Percentiles rank a stretch among this genome's conserved stretches.
phyloP scores from a whole-genome alignment of 2,797 vertebrate species.

The Ciconia nigra region DNA sequence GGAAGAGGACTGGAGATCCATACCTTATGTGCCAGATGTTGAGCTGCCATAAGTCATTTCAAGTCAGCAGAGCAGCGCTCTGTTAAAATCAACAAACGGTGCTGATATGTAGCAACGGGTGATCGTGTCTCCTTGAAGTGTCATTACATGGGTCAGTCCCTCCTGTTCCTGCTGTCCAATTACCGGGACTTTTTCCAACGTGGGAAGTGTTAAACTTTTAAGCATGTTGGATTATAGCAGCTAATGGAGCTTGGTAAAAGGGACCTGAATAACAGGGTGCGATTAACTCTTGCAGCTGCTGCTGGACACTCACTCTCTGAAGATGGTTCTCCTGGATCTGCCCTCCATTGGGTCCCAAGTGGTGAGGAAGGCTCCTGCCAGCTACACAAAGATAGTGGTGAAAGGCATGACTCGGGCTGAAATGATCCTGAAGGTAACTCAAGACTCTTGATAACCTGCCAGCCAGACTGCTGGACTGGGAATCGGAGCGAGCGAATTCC shows the following conservation, averaged over 20 bases:
- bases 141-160: not conserved
- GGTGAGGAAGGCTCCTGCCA: conserved; percentile 95
- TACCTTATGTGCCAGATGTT: not conserved
- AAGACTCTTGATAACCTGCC: conserved; percentile 34
- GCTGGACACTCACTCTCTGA: conserved; percentile 96
- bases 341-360: conserved; percentile 98
- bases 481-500: conserved; percentile 14
- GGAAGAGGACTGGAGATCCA: not conserved
- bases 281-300: conserved; percentile 83
- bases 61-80: not conserved
- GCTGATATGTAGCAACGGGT: fast-evolving
- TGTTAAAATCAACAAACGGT: not conserved
- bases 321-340: conserved; percentile 94
- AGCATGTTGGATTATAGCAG: not conserved
- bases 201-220: not conserved
- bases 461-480: conserved; percentile 61
- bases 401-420: conserved; percentile 99
- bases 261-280: not conserved
- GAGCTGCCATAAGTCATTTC: not conserved
- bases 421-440: conserved; percentile 97
- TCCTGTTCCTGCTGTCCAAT: not conserved
- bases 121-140: not conserved
- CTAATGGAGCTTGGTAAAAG: not conserved
- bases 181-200: not conserved
- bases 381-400: conserved; percentile 98